Percentiles rank a stretch among this genome's conserved stretches.
Conservation (phyloP, 2,113 vertebrate genomes). For the Cyprinodon variegatus region DNA sequence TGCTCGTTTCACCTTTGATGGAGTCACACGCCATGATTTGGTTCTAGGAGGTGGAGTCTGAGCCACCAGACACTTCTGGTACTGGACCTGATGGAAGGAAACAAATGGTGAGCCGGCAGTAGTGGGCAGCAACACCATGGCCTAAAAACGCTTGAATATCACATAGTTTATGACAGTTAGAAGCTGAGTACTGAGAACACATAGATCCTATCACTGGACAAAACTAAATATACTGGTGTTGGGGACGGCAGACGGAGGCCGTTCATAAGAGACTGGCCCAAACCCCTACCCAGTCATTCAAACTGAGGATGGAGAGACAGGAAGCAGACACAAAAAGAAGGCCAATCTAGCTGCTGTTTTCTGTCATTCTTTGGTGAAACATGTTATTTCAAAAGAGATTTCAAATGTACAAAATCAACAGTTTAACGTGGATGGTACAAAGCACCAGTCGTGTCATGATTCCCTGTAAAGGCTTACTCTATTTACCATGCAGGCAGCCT, state of each 20-base stretch:
- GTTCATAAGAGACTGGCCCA: too few relatives aligned
- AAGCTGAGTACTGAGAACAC: too few relatives aligned
- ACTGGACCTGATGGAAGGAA: conserved; percentile 84
- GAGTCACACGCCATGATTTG: conserved; percentile 75
- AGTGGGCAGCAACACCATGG: background rate
- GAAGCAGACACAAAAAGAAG: background rate
- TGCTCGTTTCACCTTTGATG: conserved; percentile 82
- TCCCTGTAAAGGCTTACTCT: background rate
- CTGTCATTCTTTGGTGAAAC: background rate
- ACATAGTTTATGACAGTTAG: background rate
- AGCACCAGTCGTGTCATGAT: background rate
- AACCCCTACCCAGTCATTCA: too few relatives aligned
- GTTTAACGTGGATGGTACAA: too few relatives aligned
- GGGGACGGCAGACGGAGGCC: too few relatives aligned
- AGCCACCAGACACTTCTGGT: conserved; percentile 93
- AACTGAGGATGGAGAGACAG: background rate
- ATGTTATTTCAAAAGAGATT: background rate
- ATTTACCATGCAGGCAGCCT: conserved; percentile 96
- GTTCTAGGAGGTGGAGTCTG: conserved; percentile 84
- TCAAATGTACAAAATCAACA: background rate
- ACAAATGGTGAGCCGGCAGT: background rate
- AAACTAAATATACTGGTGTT: too few relatives aligned
- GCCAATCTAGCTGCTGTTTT: background rate
- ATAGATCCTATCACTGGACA: too few relatives aligned
- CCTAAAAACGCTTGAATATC: background rate